Evolutionary conservation across 2,888 invertebrate species (phyloP).

Genomic region (Aphodius sticticus): DNA sequence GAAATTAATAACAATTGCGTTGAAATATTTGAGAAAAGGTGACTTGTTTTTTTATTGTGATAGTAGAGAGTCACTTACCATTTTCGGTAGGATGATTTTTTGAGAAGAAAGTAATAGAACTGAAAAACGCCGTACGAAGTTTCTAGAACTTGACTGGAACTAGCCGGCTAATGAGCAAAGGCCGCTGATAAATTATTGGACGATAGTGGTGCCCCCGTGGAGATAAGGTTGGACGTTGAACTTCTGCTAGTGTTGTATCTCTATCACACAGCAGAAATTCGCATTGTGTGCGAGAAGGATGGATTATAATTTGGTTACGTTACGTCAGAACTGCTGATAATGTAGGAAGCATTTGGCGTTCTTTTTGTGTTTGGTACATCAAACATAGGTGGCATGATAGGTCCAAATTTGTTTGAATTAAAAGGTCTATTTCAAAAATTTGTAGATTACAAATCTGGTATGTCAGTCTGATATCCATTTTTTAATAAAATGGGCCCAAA

Average conservation of each 20-base stretch:
- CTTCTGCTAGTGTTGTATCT: not conserved
- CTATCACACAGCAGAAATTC: not conserved
- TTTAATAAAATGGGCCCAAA: too few species aligned
- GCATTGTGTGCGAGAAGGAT: not conserved
- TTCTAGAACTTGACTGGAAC: conserved; percentile 29
- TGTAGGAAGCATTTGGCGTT: not conserved
- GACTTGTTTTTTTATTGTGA: not conserved
- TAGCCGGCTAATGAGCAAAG: conserved; percentile 19
- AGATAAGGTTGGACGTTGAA: not conserved
- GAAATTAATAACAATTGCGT: conserved; percentile 27
- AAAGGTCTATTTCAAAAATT: not conserved
- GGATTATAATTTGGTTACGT: not conserved
- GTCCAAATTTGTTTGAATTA: not conserved
- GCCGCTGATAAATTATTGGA: conserved; percentile 5
- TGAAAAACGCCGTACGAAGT: not conserved
- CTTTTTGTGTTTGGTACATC: not conserved
- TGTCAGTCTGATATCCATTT: too few species aligned
- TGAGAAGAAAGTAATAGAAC: not conserved
- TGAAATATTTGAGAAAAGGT: not conserved
- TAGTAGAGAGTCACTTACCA: conserved; percentile 26
- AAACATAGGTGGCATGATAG: not conserved
- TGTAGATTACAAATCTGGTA: too few species aligned
- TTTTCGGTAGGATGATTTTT: conserved; percentile 20
- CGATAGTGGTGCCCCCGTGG: not conserved
- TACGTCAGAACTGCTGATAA: not conserved